phyloP scores from a whole-genome alignment of 1,140 invertebrate genomes.

The Hestina assimilis region DNA sequence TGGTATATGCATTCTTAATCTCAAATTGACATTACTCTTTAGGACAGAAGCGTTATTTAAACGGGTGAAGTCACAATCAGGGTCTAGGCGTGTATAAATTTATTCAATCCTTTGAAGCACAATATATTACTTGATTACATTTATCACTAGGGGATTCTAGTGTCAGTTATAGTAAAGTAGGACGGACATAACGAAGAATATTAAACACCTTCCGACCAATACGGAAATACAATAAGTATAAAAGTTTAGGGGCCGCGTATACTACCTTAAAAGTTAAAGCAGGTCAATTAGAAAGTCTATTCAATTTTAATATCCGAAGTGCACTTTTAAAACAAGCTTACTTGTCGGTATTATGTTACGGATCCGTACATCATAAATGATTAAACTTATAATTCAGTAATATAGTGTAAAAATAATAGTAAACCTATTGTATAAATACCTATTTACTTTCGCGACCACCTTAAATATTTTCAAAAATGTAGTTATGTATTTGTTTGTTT shows the following conservation, averaged over 20 bases:
- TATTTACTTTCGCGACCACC: no score
- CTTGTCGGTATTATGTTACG: background rate
- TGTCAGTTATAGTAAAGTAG: slow-evolving; percentile 37
- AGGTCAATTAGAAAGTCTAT: slow-evolving; percentile 53
- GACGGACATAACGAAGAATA: slow-evolving; percentile 50
- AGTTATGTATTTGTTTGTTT: no score
- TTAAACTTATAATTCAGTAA: background rate
- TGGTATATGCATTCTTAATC: no score
- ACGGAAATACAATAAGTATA: slow-evolving; percentile 51
- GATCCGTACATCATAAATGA: no score
- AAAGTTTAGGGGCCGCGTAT: slow-evolving; percentile 51
- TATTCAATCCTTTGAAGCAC: no score
- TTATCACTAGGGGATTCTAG: slow-evolving; percentile 10
- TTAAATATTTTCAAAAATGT: no score
- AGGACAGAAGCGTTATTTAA: no score
- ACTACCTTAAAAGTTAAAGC: slow-evolving; percentile 41
- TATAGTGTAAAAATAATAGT: no score
- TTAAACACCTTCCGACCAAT: slow-evolving; percentile 49
- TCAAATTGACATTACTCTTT: no score
- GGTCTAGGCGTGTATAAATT: no score
- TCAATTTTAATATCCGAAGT: slow-evolving; percentile 24
- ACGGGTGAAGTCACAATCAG: no score
- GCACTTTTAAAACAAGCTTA: background rate
- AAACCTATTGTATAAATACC: no score
- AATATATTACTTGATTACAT: slow-evolving; percentile 1